These are phyloP conservation scores for Uria aalge DNA, from an alignment of 2,113 vertebrate species.

Conservation along the genomic window DNA sequence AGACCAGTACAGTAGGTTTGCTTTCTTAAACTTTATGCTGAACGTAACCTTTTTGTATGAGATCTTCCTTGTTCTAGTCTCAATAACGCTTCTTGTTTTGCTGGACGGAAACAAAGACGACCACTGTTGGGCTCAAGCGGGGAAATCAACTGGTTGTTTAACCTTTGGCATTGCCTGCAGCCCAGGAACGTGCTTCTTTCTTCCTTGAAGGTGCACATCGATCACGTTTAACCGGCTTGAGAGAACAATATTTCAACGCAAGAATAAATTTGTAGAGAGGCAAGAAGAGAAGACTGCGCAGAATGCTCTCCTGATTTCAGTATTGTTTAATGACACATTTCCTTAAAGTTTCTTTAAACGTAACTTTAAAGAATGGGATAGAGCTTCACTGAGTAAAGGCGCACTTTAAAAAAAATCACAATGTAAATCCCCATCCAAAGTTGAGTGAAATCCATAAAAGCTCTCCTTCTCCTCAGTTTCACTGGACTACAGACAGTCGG, in stretches of 20 bases:
- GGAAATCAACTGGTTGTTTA: conserved; percentile 58
- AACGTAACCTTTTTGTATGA: neutral
- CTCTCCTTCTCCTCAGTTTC: neutral
- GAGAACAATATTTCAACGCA: neutral
- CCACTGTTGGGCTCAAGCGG: conserved; percentile 30
- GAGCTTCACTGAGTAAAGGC: neutral
- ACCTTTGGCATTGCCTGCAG: conserved; percentile 15
- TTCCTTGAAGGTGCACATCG: neutral
- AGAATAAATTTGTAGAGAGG: neutral
- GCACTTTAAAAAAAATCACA: neutral
- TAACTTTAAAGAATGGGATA: neutral
- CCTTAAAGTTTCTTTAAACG: no score
- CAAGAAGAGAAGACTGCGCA: neutral
- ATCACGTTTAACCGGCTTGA: neutral
- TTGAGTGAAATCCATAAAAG: neutral
- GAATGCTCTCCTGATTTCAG: neutral
- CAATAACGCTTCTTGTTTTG: conserved; percentile 31
- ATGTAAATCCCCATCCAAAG: neutral
- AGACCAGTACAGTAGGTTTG: neutral
- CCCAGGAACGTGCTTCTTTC: neutral
- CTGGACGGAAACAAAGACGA: conserved; percentile 31
- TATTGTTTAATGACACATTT: neutral
- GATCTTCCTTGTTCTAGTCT: conserved; percentile 62
- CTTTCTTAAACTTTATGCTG: neutral
- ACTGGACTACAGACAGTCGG: rapidly evolving